phyloP scores from a whole-genome alignment of 2,888 invertebrate genomes.

The Erynnis tages region DNA sequence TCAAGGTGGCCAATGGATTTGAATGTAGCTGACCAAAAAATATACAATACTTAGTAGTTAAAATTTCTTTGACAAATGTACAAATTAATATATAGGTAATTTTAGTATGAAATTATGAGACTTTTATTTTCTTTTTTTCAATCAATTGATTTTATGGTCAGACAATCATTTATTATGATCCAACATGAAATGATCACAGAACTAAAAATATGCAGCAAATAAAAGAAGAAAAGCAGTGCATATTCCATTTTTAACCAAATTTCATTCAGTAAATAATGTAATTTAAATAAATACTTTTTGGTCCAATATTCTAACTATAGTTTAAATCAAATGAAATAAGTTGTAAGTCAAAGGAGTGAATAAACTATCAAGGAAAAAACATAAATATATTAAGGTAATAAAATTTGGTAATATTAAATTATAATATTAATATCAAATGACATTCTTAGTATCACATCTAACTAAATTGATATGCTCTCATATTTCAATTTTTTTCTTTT shows the following conservation, averaged over 20 bases:
- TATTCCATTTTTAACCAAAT: constrained; percentile 36
- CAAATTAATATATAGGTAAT: no score
- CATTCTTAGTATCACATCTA: no score
- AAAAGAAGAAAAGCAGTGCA: constrained; percentile 53
- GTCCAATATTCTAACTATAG: no score
- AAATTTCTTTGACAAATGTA: not conserved
- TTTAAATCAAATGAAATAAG: no score
- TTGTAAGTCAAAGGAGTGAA: no score
- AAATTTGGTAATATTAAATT: no score
- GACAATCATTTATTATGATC: not conserved
- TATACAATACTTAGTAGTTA: not conserved
- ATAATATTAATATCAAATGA: no score
- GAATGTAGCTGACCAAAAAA: not conserved
- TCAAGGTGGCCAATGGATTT: not conserved
- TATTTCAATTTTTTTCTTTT: no score
- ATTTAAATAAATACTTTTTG: not conserved
- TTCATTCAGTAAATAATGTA: not conserved
- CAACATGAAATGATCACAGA: constrained; percentile 15
- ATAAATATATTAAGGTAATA: no score
- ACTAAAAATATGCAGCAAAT: constrained; percentile 39
- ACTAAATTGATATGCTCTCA: no score
- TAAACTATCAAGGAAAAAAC: no score
- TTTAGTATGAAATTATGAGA: no score
- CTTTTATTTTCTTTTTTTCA: not conserved
- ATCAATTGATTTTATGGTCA: constrained; percentile 13